A percentile compares a stretch with the other conserved stretches of the same genome.
These are phyloP conservation scores for Sciurus vulgaris DNA, from an alignment of 2,797 vertebrate species.

Conservation along the genomic window DNA sequence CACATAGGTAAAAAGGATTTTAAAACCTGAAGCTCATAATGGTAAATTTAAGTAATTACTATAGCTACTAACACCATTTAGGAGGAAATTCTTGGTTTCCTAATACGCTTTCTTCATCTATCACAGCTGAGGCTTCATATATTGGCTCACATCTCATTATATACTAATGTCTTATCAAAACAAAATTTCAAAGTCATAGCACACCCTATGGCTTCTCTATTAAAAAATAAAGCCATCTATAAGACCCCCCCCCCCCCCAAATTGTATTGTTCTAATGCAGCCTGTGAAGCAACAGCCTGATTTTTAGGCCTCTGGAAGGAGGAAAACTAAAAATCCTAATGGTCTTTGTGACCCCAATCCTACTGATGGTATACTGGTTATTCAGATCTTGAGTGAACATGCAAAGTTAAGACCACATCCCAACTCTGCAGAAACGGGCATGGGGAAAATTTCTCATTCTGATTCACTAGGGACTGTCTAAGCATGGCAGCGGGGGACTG, in stretches of 20 bases:
- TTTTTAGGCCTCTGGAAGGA: background rate
- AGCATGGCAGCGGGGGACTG: background rate
- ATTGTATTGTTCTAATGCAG: background rate
- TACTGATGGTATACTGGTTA: background rate
- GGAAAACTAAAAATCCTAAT: background rate
- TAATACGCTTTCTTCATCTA: constrained; percentile 46
- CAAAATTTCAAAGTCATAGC: constrained; percentile 80
- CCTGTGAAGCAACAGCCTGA: background rate
- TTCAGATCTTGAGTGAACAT: background rate
- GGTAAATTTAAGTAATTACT: constrained; percentile 53
- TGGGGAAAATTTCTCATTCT: background rate
- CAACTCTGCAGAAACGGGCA: background rate
- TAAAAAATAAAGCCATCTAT: constrained; percentile 71
- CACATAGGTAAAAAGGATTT: constrained; percentile 22
- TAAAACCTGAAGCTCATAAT: constrained; percentile 39
- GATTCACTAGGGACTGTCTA: background rate
- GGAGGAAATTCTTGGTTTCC: background rate
- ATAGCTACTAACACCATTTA: constrained; percentile 44
- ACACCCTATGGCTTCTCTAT: constrained; percentile 68
- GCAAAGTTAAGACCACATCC: background rate
- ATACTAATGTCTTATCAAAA: constrained; percentile 77
- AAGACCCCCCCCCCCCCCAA: background rate
- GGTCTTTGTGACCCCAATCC: background rate
- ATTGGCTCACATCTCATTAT: constrained; percentile 58
- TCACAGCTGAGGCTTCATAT: background rate